Evolutionary conservation across 2,113 vertebrate species (phyloP).

Genomic region (Hemibagrus wyckioides): DNA sequence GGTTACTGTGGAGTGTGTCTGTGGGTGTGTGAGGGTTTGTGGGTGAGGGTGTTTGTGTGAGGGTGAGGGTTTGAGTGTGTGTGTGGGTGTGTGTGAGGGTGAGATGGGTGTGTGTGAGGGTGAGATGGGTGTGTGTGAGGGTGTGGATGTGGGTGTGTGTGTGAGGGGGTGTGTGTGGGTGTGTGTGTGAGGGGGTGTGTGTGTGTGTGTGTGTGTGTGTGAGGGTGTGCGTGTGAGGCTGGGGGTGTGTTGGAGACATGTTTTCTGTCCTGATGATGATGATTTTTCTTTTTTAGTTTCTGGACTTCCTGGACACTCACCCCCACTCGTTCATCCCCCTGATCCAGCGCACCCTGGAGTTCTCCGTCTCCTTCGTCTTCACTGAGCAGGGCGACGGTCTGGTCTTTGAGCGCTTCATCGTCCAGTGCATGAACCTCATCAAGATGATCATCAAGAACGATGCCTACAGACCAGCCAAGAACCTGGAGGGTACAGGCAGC

Average conservation of each 20-base stretch:
- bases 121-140: too few relatives aligned
- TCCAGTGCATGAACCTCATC: slow-evolving; percentile 98
- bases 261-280: background rate
- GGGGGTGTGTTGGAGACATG: background rate
- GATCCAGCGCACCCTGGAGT: slow-evolving; percentile 92
- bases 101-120: too few relatives aligned
- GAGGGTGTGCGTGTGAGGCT: background rate
- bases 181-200: too few relatives aligned
- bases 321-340: slow-evolving; percentile 90
- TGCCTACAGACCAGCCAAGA: slow-evolving; percentile 94
- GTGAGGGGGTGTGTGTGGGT: too few relatives aligned
- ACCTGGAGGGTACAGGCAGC: slow-evolving; percentile 82
- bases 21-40: background rate
- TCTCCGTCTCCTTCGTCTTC: slow-evolving; percentile 93
- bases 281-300: slow-evolving; percentile 72
- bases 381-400: slow-evolving; percentile 90
- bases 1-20: background rate
- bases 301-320: slow-evolving; percentile 95
- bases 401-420: slow-evolving; percentile 93
- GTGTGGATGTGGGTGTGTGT: too few relatives aligned
- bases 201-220: too few relatives aligned
- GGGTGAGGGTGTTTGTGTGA: too few relatives aligned
- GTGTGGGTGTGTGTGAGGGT: too few relatives aligned
- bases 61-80: too few relatives aligned
- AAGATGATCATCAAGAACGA: slow-evolving; percentile 98